phyloP scores from a whole-genome alignment of 2,797 vertebrate genomes.

The Momotus momota region DNA sequence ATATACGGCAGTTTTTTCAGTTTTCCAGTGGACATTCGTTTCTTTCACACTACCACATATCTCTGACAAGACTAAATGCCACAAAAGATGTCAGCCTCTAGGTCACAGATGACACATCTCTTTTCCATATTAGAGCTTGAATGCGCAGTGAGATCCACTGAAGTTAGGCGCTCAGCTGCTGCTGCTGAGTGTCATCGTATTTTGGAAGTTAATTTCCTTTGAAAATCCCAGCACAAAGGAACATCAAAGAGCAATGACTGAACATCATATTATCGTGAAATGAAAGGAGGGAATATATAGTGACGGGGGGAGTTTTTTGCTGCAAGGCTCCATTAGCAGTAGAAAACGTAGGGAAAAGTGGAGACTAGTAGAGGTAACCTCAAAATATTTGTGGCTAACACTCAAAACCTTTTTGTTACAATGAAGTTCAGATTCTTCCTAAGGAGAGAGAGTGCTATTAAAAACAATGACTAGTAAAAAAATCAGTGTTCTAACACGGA shows the following conservation, averaged over 20 bases:
- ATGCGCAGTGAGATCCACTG: background rate
- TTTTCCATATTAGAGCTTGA: background rate
- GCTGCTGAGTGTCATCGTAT: background rate
- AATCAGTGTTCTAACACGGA: background rate
- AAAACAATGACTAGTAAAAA: background rate
- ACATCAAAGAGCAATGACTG: slow-evolving; percentile 44
- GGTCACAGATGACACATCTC: background rate
- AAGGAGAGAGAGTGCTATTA: background rate
- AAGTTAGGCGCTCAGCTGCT: background rate
- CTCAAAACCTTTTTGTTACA: background rate
- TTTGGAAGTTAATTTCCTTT: slow-evolving; percentile 52
- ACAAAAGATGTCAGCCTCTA: background rate
- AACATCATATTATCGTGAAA: slow-evolving; percentile 9
- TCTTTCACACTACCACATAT: background rate
- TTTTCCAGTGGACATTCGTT: background rate
- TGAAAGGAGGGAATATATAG: slow-evolving; percentile 2
- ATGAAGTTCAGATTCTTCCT: background rate
- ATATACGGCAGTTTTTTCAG: background rate
- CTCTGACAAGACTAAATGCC: background rate
- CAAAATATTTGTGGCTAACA: background rate
- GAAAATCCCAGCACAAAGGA: slow-evolving; percentile 35
- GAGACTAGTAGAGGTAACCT: background rate
- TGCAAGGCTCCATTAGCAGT: background rate
- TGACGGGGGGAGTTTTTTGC: background rate
- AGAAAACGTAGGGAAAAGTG: background rate